Evolutionary conservation across 1,140 invertebrate species (phyloP), one percentile per base, ranked within the genome.

Genomic region (Drosophila trapezifrons): DNA sequence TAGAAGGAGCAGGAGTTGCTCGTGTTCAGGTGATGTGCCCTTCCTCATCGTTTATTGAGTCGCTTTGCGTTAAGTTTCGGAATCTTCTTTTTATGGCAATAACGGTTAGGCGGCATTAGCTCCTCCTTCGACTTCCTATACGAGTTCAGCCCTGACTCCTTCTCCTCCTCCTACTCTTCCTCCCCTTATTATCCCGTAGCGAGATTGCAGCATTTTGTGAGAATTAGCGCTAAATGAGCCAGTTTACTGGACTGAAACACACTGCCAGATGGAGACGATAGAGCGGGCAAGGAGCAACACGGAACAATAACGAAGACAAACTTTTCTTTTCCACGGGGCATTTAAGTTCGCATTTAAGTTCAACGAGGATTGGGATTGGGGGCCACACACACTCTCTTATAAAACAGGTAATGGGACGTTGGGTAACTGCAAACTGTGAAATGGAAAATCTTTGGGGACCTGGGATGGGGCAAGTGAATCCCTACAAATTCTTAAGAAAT

Each of bases 161-260:
- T 51, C 32, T 29, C 13, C 35, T 13, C 0, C 27, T 45, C 12
- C 47, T 20, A 0, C 59, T 29, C 9, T 15, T 12, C 0, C 63
- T 55, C 35, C 49, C 57, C 45, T 78, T 51, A 56, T 64, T 67
- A 38, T 74, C 17, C 71, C 77, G 54, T 22, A 76, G 56, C 52
- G 66, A 84, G 81, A 84, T 84, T 85, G 78, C 54, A 81, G 78
- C 69, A 82, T 87, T 52, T 52, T 66, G 64, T 78, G 65, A 79
- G 66, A 86, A 86, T 86, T 86, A 86, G 83, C 79, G 83, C 71
- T 87, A 86, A 86, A 87, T 87, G 83, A 86, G 83, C 79, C 60
- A 71, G 78, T 59, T 86, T 87, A 87, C 75, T 82, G 83, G 70
- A 37, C 56, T 85, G 75, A 75, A 43, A 86, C 78, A 42, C 40